Percentiles rank a stretch among this genome's conserved stretches.
Evolutionary conservation across 2,113 vertebrate species (phyloP).

Genomic region (Lucifuga dentata): DNA sequence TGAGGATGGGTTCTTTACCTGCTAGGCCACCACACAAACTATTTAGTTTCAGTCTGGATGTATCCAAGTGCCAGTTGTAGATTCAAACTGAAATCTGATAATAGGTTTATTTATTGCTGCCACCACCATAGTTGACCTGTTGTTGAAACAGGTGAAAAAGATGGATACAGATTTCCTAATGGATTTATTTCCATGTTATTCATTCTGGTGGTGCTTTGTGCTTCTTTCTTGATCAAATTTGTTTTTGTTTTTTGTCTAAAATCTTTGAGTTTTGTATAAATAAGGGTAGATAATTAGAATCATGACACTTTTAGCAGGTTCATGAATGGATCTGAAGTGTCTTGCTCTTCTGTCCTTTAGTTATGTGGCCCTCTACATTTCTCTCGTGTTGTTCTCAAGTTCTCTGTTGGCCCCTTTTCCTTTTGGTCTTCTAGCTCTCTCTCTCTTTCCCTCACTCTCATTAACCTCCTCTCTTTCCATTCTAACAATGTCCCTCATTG

Average conservation of each 20-base stretch:
- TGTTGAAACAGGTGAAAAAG: not conserved
- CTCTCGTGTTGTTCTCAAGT: slow-evolving; percentile 6
- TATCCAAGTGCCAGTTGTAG: slow-evolving; percentile 27
- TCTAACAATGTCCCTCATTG: slow-evolving; percentile 73
- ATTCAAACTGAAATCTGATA: slow-evolving; percentile 39
- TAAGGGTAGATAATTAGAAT: too few species aligned
- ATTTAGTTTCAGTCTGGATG: slow-evolving; percentile 12
- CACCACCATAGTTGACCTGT: not conserved
- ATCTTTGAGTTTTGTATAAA: too few species aligned
- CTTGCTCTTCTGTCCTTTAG: not conserved
- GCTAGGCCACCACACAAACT: not conserved
- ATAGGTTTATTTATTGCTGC: slow-evolving; percentile 7
- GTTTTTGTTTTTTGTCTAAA: too few species aligned
- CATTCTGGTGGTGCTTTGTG: too few species aligned
- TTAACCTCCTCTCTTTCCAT: slow-evolving; percentile 34
- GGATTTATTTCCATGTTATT: too few species aligned
- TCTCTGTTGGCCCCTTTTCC: not conserved
- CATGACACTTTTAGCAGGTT: too few species aligned
- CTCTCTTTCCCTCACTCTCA: not conserved
- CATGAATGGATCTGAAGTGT: too few species aligned
- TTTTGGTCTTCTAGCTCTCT: slow-evolving; percentile 1
- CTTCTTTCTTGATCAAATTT: too few species aligned
- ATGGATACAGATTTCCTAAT: too few species aligned
- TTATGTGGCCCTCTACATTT: not conserved
- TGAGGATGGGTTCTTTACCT: slow-evolving; percentile 1